A percentile compares a stretch with the other conserved stretches of the same genome.
Conservation (phyloP, 1,140 invertebrate genomes). For the Chelonus insularis region DNA sequence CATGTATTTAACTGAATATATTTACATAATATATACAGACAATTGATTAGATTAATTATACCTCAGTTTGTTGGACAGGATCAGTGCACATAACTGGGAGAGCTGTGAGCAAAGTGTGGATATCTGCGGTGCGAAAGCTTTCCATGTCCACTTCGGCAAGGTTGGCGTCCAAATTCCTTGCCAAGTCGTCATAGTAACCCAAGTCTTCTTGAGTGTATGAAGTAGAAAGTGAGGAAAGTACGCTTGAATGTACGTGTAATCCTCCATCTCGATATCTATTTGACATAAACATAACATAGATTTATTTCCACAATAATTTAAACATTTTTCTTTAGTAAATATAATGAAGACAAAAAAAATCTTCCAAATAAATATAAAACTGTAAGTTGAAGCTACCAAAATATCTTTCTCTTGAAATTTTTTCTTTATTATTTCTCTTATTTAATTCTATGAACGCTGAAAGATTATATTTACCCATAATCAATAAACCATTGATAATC, state of each 20-base stretch:
- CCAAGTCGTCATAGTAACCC: constrained; percentile 81
- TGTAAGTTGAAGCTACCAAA: too few species aligned
- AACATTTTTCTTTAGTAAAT: constrained; percentile 1
- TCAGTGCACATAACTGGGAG: constrained; percentile 71
- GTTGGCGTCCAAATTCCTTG: constrained; percentile 87
- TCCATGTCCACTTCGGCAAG: constrained; percentile 94
- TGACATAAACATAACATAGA: constrained; percentile 4
- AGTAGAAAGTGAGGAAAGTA: constrained; percentile 77
- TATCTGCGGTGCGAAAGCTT: constrained; percentile 88
- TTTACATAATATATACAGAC: too few species aligned
- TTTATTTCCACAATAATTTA: background rate
- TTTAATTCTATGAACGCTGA: too few species aligned
- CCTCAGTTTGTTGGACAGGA: constrained; percentile 59
- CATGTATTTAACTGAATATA: too few species aligned
- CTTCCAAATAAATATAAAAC: too few species aligned
- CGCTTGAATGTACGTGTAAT: constrained; percentile 73
- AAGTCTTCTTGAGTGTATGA: constrained; percentile 76
- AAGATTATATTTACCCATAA: constrained; percentile 74
- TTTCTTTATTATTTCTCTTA: too few species aligned
- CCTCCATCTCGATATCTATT: constrained; percentile 75
- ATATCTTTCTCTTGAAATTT: background rate
- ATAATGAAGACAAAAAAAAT: too few species aligned
- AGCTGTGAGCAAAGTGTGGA: constrained; percentile 80
- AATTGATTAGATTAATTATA: too few species aligned
- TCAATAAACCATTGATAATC: constrained; percentile 89